A percentile compares a stretch with the other conserved stretches of the same genome.
Evolutionary conservation across 2,888 invertebrate genomes (phyloP).

Genomic region (Diachrysia chrysitis): DNA sequence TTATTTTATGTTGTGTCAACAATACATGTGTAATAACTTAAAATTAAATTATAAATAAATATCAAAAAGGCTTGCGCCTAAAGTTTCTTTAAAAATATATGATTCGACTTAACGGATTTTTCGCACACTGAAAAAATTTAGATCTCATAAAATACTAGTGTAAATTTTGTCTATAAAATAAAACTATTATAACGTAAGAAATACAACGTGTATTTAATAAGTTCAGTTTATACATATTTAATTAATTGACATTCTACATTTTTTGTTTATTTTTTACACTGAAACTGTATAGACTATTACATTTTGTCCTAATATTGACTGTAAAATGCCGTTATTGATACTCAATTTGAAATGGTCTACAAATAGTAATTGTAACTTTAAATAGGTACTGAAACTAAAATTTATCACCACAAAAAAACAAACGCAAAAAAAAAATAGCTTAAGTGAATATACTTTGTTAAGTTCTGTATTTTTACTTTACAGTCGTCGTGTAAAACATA

Average conservation of each 20-base stretch:
- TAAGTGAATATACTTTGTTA: no score
- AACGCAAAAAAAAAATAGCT: no score
- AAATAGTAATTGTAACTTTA: not conserved
- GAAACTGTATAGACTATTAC: not conserved
- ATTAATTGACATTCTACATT: not conserved
- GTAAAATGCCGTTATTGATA: not conserved
- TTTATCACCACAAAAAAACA: not conserved
- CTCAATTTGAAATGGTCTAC: not conserved
- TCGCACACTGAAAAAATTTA: not conserved
- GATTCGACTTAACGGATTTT: not conserved
- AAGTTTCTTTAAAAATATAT: not conserved
- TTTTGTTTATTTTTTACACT: not conserved
- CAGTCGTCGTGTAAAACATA: not conserved
- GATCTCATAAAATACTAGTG: not conserved
- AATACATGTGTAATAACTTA: not conserved
- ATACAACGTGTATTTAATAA: not conserved
- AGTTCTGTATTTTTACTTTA: not conserved
- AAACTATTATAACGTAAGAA: no score
- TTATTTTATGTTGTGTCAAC: not conserved
- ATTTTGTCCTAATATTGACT: not conserved
- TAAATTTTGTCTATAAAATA: not conserved
- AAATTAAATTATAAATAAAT: not conserved
- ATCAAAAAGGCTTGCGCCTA: not conserved
- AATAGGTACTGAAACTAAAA: not conserved
- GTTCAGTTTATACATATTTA: not conserved